Conservation (phyloP, 2,888 invertebrate species). For the Teinopalpus imperialis region DNA sequence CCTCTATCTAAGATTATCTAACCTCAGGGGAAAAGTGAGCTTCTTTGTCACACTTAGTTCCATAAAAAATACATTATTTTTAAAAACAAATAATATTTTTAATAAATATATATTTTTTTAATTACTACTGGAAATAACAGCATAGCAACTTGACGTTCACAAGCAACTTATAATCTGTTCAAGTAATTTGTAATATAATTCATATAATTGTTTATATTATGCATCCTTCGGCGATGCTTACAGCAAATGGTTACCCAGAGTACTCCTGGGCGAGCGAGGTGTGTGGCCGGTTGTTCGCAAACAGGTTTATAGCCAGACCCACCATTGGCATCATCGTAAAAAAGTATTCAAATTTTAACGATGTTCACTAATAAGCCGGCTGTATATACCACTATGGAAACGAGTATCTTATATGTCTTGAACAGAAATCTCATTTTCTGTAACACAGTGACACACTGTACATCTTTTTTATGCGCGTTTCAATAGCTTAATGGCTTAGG, state of each 20-base stretch:
- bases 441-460: slow-evolving; percentile 47
- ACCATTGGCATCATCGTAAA: slow-evolving; percentile 44
- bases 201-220: slow-evolving; percentile 23
- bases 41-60: too few species aligned
- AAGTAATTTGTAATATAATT: slow-evolving; percentile 23
- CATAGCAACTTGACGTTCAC: too few species aligned
- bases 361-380: slow-evolving; percentile 47
- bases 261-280: slow-evolving; percentile 34
- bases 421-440: slow-evolving; percentile 64
- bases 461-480: too few species aligned
- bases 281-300: slow-evolving; percentile 46
- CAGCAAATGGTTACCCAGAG: slow-evolving; percentile 17
- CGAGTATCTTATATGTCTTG: slow-evolving; percentile 44
- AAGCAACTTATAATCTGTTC: too few species aligned
- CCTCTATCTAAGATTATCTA: too few species aligned
- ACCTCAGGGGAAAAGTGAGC: too few species aligned
- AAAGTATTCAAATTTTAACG: slow-evolving; percentile 68
- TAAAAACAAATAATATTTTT: too few species aligned
- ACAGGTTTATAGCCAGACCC: slow-evolving; percentile 56
- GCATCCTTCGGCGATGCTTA: slow-evolving; percentile 28
- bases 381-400: slow-evolving; percentile 36
- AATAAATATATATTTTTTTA: too few species aligned
- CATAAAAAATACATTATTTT: too few species aligned
- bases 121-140: too few species aligned
- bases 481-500: too few species aligned